Percentiles rank a stretch among this genome's conserved stretches.
Conservation (phyloP, 1,140 invertebrate species). For the Battus philenor region DNA sequence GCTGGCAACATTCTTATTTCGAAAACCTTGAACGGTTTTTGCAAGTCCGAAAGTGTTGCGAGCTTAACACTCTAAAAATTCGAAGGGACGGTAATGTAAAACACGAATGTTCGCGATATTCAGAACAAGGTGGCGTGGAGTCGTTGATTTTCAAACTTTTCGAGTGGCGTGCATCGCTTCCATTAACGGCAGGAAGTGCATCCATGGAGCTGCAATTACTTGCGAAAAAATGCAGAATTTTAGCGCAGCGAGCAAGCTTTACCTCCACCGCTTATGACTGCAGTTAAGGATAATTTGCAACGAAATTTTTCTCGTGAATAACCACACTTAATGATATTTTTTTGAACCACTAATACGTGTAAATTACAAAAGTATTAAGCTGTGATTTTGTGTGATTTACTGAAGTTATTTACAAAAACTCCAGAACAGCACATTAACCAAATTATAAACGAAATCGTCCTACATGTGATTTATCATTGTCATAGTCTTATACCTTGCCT, state of each 20-base stretch:
- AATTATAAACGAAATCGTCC: no score
- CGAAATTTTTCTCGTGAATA: no score
- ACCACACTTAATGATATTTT: no score
- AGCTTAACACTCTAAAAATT: constrained; percentile 38
- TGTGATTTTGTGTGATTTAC: no score
- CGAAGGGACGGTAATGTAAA: no score
- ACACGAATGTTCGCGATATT: neutral
- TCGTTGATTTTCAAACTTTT: no score
- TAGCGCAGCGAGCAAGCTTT: neutral
- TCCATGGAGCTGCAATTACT: constrained; percentile 20
- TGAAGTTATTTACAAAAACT: no score
- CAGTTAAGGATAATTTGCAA: constrained; percentile 1
- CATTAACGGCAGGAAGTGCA: constrained; percentile 27
- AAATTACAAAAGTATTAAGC: no score
- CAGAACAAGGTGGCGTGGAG: constrained; percentile 27
- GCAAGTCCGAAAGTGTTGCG: constrained; percentile 23
- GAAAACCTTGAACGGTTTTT: constrained; percentile 18
- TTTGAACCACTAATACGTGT: no score
- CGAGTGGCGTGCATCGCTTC: constrained; percentile 23
- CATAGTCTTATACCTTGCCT: no score
- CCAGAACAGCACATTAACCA: no score
- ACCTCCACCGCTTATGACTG: constrained; percentile 5
- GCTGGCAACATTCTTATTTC: constrained; percentile 29
- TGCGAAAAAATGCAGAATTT: constrained; percentile 13
- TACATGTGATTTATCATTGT: no score